Base-by-base conservation (phyloP, 2,888 invertebrate species). In the Hypselothyrea guttata region DNA sequence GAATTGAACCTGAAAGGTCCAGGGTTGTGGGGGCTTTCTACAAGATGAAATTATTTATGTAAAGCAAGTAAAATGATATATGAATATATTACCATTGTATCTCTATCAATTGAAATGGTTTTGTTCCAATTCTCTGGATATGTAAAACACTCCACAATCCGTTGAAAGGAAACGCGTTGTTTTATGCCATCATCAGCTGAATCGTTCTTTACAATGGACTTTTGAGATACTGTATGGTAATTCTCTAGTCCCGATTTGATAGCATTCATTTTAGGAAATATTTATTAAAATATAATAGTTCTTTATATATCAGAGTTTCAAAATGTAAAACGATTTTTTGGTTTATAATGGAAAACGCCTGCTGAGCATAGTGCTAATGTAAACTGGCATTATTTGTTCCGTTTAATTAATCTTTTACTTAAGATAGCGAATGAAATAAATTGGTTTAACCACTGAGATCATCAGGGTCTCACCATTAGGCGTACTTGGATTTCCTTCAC, bases 391-490 rank as follows among this genome's bases (percentile, higher is more conserved):
- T n/a, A n/a, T n/a, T n/a, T n/a, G n/a, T n/a, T n/a, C 22, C 5
- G 2, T 22, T 22, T 22, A 22, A 22, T 22, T 22, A 22, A 22
- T 22, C 22, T 4, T 22, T 22, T 22, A 22, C 3, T 22, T 22
- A 33, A 30, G 16, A n/a, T 44, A 40, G n/a, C n/a, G 31, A 12
- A 27, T 41, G 51, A 52, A 30, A 16, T 31, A 9, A 48, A 34
- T 27, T 31, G 11, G 16, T 11, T 30, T 33, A 4, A 46, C 11
- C 37, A 57, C 45, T 70, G 71, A 70, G 66, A 66, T 70, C 70
- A 70, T 71, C 70, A 61, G 61, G 57, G 51, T 66, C 70, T 70
- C 34, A 51, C 31, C 61, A 48, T 48, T 44, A 53, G 71, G n/a
- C n/a, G n/a, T 62, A 70, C 53, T 70, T 52, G 54, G 47, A 66